phyloP scores from a whole-genome alignment of 2,888 invertebrate species.

The Macaria liturata region DNA sequence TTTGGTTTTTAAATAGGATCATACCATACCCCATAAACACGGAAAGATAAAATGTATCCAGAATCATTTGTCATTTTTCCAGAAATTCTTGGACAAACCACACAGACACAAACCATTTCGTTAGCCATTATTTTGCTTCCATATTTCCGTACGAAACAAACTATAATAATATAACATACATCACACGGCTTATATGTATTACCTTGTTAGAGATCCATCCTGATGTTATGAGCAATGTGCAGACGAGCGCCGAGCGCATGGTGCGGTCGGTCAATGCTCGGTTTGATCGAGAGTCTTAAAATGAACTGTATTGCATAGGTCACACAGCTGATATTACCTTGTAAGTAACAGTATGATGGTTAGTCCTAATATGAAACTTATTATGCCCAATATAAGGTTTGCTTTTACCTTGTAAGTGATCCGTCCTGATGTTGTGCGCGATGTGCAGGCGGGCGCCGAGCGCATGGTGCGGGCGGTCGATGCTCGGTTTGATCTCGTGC shows the following conservation, averaged over 20 bases:
- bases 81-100: too few species aligned
- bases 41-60: too few species aligned
- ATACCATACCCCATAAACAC: too few species aligned
- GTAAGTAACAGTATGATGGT: neutral
- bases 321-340: too few species aligned
- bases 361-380: neutral
- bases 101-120: too few species aligned
- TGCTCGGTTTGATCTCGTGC: conserved; percentile 80
- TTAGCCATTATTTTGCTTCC: too few species aligned
- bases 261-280: conserved; percentile 63
- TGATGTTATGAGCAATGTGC: conserved; percentile 70
- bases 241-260: conserved; percentile 70
- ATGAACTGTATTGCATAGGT: too few species aligned
- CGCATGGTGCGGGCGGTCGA: conserved; percentile 72
- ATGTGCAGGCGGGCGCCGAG: conserved; percentile 68
- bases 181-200: too few species aligned
- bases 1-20: too few species aligned
- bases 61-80: too few species aligned
- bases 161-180: too few species aligned
- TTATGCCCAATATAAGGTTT: neutral
- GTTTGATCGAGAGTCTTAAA: conserved; percentile 79
- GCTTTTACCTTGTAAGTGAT: conserved; percentile 61
- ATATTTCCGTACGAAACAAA: too few species aligned
- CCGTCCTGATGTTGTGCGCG: conserved; percentile 71
- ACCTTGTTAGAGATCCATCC: conserved; percentile 55